Base-by-base conservation (phyloP, 2,888 invertebrate species). In the Erannis defoliaria region DNA sequence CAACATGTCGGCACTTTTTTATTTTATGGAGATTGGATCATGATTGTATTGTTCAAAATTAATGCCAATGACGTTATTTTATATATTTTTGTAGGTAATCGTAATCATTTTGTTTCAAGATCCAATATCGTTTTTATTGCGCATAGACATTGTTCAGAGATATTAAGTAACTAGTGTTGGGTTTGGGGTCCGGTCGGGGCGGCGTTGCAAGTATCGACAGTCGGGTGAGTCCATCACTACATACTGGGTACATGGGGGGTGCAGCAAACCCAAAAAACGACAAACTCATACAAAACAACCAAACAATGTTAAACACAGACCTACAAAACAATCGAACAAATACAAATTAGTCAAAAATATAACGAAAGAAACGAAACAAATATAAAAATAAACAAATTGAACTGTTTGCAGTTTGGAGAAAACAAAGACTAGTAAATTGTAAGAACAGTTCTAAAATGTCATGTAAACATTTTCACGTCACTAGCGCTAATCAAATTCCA, bases 231-330 rank as follows among this genome's bases (percentile, higher is more conserved):
- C 29, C 56, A 53, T 3, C 68, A 60, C 74, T 75, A 75, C 66
- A 68, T 77, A 78, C 71, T 70, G 82, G 81, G 75, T 54, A 54
- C 37, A 60, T 80, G 84, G 75, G 76, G 77, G 80, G 85, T 85
- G 88, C 88, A 80, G 84, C 85, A 80, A 86, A 84, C 83, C 85
- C 84, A 84, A 83, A 81, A 77, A 82, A 76, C 73, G 75, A 83
- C 80, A 78, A 80, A 78, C 77, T 77, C 74, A 76, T 69, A 76
- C 73, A 70, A 74, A 75, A 80, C 70, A 72, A 71, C 48, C 54
- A 49, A 60, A 60, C 55, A 75, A 76, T 73, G 77, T 80, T 77
- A 83, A 77, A 78, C 61, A 81, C 79, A 80, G 67, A 71, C 70
- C 70, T 76, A 80, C 67, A 78, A 81, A 77, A 74, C 68, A 81